phyloP scores from a whole-genome alignment of 2,113 vertebrate species.

The Todiramphus chloris region DNA sequence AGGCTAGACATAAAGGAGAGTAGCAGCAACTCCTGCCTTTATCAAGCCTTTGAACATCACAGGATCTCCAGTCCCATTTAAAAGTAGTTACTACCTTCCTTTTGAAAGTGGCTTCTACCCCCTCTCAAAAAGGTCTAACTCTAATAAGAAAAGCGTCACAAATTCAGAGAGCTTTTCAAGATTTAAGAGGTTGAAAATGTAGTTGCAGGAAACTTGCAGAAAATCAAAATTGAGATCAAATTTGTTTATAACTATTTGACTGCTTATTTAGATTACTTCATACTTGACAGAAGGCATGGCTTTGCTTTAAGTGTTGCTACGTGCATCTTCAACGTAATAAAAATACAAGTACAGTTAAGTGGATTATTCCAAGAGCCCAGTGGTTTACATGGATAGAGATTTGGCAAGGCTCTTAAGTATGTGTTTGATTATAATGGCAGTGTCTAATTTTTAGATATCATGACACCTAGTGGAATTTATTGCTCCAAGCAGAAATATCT shows the following conservation, averaged over 20 bases:
- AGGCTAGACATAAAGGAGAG: not conserved
- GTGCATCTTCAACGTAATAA: not conserved
- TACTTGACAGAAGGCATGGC: not conserved
- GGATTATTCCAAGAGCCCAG: not conserved
- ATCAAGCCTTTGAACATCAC: not conserved
- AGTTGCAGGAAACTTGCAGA: not conserved
- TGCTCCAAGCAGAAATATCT: not conserved
- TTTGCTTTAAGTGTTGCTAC: not conserved
- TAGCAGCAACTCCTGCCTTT: not conserved
- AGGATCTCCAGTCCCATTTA: not conserved
- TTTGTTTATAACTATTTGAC: not conserved
- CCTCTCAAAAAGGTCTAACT: not conserved
- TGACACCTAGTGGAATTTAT: slow-evolving; percentile 41
- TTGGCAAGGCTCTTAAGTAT: not conserved
- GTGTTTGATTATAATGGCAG: not conserved
- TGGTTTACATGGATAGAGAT: not conserved
- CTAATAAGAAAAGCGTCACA: not conserved
- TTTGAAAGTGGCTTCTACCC: not conserved
- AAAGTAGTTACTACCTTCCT: not conserved
- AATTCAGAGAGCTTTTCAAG: not conserved
- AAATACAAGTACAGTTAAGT: not conserved
- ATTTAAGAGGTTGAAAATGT: not conserved
- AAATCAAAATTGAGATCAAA: not conserved
- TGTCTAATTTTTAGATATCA: not conserved
- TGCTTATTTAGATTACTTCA: not conserved